phyloP scores from a whole-genome alignment of 2,888 invertebrate species.

The Lasioglossum oenotherae region DNA sequence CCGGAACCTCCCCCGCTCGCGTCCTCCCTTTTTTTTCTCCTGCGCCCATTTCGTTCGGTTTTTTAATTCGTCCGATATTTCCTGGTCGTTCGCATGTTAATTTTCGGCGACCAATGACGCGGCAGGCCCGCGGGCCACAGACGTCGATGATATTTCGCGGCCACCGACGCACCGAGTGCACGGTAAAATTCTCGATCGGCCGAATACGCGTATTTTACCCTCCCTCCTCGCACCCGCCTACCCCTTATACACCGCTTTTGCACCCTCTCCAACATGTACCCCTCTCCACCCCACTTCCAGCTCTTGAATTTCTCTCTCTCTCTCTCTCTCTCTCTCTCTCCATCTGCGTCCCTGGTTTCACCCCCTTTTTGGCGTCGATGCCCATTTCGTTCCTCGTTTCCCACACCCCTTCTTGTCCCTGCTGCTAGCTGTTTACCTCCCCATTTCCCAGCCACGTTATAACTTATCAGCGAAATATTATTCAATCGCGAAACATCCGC shows the following conservation, averaged over 20 bases:
- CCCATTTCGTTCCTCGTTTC: constrained; percentile 18
- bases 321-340: too few relatives aligned
- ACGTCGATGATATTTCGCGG: constrained; percentile 79
- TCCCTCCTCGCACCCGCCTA: background rate
- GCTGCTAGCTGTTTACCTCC: constrained; percentile 10
- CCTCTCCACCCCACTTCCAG: background rate
- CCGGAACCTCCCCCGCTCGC: background rate
- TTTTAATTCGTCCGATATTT: constrained; percentile 80
- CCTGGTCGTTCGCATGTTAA: constrained; percentile 82
- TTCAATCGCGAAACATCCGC: background rate
- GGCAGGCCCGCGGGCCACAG: constrained; percentile 78
- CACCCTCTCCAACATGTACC: background rate
- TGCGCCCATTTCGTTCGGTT: constrained; percentile 67
- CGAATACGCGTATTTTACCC: constrained; percentile 48
- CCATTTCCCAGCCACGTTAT: constrained; percentile 24
- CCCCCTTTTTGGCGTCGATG: constrained; percentile 5
- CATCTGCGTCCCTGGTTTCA: too few relatives aligned
- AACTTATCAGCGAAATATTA: constrained; percentile 41
- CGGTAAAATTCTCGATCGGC: constrained; percentile 72
- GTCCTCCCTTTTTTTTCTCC: constrained; percentile 39
- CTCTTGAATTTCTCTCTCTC: background rate
- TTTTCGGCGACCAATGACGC: constrained; percentile 81
- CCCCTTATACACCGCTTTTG: background rate
- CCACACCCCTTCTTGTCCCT: constrained; percentile 11
- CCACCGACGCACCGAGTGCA: constrained; percentile 50